Evolutionary conservation across 2,113 vertebrate genomes (phyloP), one percentile per base, ranked within the genome.

Genomic region (Arvicanthis niloticus): DNA sequence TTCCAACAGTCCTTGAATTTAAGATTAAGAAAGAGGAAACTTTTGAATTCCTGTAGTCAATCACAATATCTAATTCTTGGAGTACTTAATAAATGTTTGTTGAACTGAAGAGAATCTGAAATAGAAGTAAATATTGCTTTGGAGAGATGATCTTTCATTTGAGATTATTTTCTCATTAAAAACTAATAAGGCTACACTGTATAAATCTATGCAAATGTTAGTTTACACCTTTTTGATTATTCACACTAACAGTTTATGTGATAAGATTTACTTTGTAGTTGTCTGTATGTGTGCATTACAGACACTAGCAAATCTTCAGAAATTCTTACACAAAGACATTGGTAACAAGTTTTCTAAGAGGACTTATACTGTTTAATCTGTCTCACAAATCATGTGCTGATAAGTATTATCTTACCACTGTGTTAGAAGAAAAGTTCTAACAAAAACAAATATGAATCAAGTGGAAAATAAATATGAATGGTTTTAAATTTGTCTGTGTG

Each of bases 101-200:
- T 78, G 45, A 95, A 86, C 21, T 92, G 22, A 94, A 81, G 10
- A 87, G 80, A 73, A 87, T 75, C 37, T 76, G 1, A 75, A 86
- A 76, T 19, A 86, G 89, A 88, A 87, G 48, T 34, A 91, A 89
- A 87, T 81, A 75, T 68, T 76, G 48, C 16, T 67, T 94, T 89
- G 56, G 21, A 22, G 10, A 91, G 78, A 86, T n/a, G 12, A 37
- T 76, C 19, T 80, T 80, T 91, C 62, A 51, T 60, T 86, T 89
- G 77, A 95, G 2, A 67, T 67, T 91, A 58, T 95, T 91, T 94
- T 91, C 34, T 85, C 45, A 62, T 60, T 89, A 60, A 95, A 91
- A 85, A 73, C 65, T 85, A 67, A 75, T n/a, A 62, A 6, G 40
- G 7, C 3, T 3, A 92, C 51, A 5, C 81, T 67, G 0, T 91